Evolutionary conservation across 2,888 invertebrate species (phyloP).

Genomic region (Morpho achilles): DNA sequence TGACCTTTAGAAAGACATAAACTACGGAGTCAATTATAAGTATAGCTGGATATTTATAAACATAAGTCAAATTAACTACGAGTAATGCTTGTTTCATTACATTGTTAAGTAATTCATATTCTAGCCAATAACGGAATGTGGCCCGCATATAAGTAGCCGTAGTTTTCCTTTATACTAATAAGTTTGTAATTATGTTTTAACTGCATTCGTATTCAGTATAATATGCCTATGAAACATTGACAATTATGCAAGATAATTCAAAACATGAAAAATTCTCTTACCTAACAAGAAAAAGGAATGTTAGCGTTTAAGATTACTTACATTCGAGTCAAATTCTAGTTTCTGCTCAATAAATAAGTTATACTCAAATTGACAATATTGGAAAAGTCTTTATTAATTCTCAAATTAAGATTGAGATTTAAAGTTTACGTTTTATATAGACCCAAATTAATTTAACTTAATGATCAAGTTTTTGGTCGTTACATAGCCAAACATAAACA

Average conservation of each 20-base stretch:
- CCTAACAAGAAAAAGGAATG: slow-evolving; percentile 54
- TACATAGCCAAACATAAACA: no score
- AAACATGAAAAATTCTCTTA: slow-evolving; percentile 20
- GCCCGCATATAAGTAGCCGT: slow-evolving; percentile 1
- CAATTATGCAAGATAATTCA: slow-evolving; percentile 26
- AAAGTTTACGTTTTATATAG: no score
- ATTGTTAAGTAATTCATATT: no score
- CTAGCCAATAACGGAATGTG: not conserved
- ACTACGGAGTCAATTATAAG: no score
- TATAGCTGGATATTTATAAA: no score
- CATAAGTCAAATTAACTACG: no score
- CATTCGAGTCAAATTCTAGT: slow-evolving; percentile 27
- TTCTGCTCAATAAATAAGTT: not conserved
- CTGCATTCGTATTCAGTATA: slow-evolving; percentile 10
- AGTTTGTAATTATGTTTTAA: slow-evolving; percentile 18
- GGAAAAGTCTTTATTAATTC: no score
- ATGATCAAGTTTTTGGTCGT: no score
- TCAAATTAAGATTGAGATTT: no score
- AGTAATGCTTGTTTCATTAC: no score
- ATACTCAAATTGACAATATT: no score
- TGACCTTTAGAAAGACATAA: not conserved
- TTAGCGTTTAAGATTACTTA: slow-evolving; percentile 73
- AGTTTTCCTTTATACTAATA: slow-evolving; percentile 13
- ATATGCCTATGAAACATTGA: slow-evolving; percentile 18
- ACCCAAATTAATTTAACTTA: no score